Conservation (phyloP, 2,797 vertebrate species). For the Sebastes aleutianus region DNA sequence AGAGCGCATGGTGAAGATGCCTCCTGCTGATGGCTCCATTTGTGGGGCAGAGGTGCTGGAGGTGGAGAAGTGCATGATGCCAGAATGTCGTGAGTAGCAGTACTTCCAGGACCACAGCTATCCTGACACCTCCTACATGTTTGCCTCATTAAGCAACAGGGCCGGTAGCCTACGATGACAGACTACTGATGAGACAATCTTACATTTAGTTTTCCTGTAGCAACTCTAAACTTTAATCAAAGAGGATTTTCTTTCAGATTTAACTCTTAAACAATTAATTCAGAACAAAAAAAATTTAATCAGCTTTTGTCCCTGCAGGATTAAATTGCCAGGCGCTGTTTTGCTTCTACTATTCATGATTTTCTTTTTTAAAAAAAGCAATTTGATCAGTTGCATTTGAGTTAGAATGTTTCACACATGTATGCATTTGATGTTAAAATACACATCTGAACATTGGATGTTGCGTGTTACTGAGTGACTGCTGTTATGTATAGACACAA, state of each 20-base stretch:
- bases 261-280: not conserved
- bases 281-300: not conserved
- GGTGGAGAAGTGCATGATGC: slow-evolving; percentile 99
- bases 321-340: not conserved
- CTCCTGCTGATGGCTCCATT: slow-evolving; percentile 92
- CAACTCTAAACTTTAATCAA: not conserved
- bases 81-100: slow-evolving; percentile 93
- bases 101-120: slow-evolving; percentile 3
- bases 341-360: not conserved
- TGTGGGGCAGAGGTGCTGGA: slow-evolving; percentile 93
- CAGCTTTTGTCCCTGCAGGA: not conserved
- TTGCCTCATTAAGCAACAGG: not conserved
- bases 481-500: slow-evolving; percentile 86
- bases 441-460: not conserved
- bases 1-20: slow-evolving; percentile 96
- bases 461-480: not conserved
- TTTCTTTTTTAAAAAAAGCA: not conserved
- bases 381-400: not conserved
- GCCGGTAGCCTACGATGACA: too few species aligned
- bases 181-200: not conserved
- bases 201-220: not conserved
- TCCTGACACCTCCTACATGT: not conserved
- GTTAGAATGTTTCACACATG: not conserved
- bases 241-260: not conserved
- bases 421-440: not conserved